Conservation (phyloP, 2,113 vertebrate species). For the Otocyon megalotis region DNA sequence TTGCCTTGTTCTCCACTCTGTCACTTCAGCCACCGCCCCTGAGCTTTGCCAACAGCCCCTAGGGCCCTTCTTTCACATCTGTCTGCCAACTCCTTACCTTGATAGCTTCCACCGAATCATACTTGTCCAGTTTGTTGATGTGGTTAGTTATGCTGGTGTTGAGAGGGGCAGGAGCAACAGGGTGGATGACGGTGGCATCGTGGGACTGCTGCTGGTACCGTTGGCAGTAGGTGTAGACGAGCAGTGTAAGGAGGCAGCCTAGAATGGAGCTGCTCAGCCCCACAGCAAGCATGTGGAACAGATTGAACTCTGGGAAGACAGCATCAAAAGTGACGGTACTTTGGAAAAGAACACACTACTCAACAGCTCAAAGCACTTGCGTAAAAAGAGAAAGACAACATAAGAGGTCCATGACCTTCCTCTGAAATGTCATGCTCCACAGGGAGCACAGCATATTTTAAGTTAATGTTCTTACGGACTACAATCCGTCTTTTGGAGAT, state of each 20-base stretch:
- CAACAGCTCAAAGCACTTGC: not conserved
- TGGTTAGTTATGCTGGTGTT: constrained; percentile 99
- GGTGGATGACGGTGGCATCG: constrained; percentile 98
- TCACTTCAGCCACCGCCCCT: fast-evolving
- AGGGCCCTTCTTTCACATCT: not conserved
- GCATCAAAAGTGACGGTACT: not conserved
- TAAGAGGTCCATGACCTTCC: not conserved
- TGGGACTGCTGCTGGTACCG: constrained; percentile 97
- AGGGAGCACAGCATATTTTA: not conserved
- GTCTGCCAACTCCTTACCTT: constrained; percentile 88
- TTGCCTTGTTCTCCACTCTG: fast-evolving
- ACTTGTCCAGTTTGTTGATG: constrained; percentile 99
- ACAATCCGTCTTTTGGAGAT: not conserved
- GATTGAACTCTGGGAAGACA: constrained; percentile 92
- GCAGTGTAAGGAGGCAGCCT: constrained; percentile 96
- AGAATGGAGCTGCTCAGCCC: constrained; percentile 97
- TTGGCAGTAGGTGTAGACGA: constrained; percentile 97
- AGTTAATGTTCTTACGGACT: not conserved
- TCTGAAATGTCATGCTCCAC: not conserved
- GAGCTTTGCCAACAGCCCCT: too few species aligned
- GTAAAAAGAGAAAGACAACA: not conserved
- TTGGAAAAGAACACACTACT: fast-evolving
- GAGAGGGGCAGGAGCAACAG: constrained; percentile 94
- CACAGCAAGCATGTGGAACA: constrained; percentile 98
- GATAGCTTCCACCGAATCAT: constrained; percentile 97